Percentiles rank a stretch among this genome's conserved stretches.
Conservation (phyloP, 2,113 vertebrate genomes). For the Stigmatopora nigra region DNA sequence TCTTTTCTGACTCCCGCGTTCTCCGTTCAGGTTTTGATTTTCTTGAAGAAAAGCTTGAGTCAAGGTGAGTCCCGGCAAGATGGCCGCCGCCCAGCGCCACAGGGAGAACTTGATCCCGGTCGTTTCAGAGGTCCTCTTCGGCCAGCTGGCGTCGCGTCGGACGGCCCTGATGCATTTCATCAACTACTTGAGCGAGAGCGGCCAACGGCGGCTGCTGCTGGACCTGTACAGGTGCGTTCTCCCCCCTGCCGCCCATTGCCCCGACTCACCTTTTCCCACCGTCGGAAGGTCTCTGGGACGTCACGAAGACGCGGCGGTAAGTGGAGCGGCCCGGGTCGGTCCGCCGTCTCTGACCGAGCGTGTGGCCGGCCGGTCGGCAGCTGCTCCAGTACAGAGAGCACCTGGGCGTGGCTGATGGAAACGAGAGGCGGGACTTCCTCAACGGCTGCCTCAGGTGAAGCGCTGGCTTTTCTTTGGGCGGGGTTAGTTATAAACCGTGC, state of each 20-base stretch:
- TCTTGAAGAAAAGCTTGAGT: constrained; percentile 82
- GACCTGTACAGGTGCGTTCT: constrained; percentile 86
- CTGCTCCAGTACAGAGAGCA: constrained; percentile 88
- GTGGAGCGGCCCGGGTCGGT: not conserved
- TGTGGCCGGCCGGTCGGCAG: constrained; percentile 56
- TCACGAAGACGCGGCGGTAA: constrained; percentile 84
- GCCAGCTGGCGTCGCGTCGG: constrained; percentile 81
- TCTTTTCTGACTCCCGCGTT: not conserved
- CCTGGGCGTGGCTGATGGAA: constrained; percentile 80
- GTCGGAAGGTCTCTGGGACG: constrained; percentile 75
- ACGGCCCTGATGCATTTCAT: constrained; percentile 85
- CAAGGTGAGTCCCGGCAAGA: constrained; percentile 74
- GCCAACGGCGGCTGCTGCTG: constrained; percentile 79
- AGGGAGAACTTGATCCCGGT: not conserved
- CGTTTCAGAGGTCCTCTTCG: constrained; percentile 79
- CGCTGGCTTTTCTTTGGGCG: too few species aligned
- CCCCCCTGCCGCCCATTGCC: too few species aligned
- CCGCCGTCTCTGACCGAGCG: not conserved
- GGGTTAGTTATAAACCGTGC: too few species aligned
- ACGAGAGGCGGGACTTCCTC: constrained; percentile 84
- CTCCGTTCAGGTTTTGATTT: constrained; percentile 81
- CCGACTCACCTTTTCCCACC: not conserved
- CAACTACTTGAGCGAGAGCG: constrained; percentile 83
- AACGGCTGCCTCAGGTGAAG: constrained; percentile 83
- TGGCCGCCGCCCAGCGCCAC: not conserved